Base-by-base conservation (phyloP, 30 jellyfish, hydroid and myxozoan species). In the Pelagia noctiluca region DNA sequence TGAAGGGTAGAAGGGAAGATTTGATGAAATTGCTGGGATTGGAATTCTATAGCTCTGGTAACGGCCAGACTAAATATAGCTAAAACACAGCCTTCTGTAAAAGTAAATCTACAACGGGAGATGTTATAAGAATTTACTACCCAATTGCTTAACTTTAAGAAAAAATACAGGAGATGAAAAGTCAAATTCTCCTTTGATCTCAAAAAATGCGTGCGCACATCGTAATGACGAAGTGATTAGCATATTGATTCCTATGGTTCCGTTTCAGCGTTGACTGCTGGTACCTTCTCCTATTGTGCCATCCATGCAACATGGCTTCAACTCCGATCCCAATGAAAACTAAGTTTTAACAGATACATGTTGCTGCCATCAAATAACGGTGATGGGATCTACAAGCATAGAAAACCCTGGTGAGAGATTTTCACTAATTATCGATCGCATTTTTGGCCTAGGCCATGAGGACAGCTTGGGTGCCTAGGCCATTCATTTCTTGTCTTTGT, bases 331-430 rank as follows among this genome's bases (percentile, higher is more conserved):
- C n/a, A n/a, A n/a, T n/a, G n/a, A n/a, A n/a, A n/a, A n/a, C n/a
- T n/a, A n/a, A n/a, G n/a, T n/a, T n/a, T n/a, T n/a, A n/a, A n/a
- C n/a, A n/a, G n/a, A n/a, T n/a, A 42, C 57, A 5, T 42, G 16
- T 42, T 42, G 16, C 16, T 5, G 8, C 57, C 8, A 42, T 42
- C 16, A 52, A 81, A 85, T 70, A 52, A 93, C 87, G 98, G 98
- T 93, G 47, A 93, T 93, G 98, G 98, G 98, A 72, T 80, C 97
- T 24, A 88, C 96, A 62, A 50, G 72, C 78, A 65, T 87, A 62
- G 98, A 93, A 37, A 75, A 85, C 75, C 78, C 98, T 35, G 98
- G 98, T 86, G 81, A 57, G 82, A 11, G 22, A n/a, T 30, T 25
- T 21, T 2, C 24, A n/a, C 34, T 72, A 37, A n/a, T 23, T 1